Evolutionary conservation across 2,888 invertebrate genomes (phyloP).

Genomic region (Morpho deidamia): DNA sequence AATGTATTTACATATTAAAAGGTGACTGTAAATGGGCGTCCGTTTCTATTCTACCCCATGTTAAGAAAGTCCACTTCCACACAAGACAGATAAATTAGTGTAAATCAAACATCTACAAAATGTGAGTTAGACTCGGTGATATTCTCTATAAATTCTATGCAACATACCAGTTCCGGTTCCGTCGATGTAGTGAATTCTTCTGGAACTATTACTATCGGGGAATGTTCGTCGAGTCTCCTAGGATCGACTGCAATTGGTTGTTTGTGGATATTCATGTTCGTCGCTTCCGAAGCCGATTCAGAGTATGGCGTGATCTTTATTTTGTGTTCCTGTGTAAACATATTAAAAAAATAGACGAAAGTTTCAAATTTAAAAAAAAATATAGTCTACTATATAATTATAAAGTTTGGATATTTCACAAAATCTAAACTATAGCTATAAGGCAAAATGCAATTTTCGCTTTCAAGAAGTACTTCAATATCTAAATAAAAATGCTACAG

Average conservation of each 20-base stretch:
- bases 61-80: slow-evolving; percentile 51
- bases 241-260: slow-evolving; percentile 35
- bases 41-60: slow-evolving; percentile 47
- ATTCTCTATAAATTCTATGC: not conserved
- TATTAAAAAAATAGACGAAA: not conserved
- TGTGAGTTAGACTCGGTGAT: slow-evolving; percentile 28
- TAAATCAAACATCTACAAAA: slow-evolving; percentile 30
- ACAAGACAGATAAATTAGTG: slow-evolving; percentile 36
- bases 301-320: slow-evolving; percentile 64
- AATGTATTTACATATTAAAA: slow-evolving; percentile 45
- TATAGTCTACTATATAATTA: slow-evolving; percentile 17
- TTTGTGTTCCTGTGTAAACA: slow-evolving; percentile 46
- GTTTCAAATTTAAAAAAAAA: not conserved
- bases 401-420: slow-evolving; percentile 12
- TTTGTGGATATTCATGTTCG: slow-evolving; percentile 43
- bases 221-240: slow-evolving; percentile 40
- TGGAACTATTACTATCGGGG: slow-evolving; percentile 39
- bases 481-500: not conserved
- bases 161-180: slow-evolving; percentile 62
- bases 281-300: slow-evolving; percentile 54
- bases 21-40: slow-evolving; percentile 38
- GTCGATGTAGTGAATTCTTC: slow-evolving; percentile 47
- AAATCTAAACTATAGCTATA: slow-evolving; percentile 11
- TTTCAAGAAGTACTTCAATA: not conserved
- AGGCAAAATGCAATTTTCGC: slow-evolving; percentile 6